Conservation (phyloP, 2,888 invertebrate genomes). For the Tholera decimalis region DNA sequence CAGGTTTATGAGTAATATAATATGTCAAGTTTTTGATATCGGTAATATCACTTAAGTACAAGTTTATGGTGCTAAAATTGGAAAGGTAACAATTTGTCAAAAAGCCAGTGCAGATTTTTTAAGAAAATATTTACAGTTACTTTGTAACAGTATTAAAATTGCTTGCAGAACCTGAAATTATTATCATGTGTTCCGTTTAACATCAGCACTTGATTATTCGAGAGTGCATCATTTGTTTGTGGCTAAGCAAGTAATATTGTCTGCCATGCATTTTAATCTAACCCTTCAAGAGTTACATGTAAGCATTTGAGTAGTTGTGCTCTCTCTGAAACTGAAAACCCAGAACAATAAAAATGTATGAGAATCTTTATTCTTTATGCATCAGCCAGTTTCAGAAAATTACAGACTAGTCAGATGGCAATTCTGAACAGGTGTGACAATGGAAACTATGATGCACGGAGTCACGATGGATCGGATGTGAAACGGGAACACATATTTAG, state of each 20-base stretch:
- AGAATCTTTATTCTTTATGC: not conserved
- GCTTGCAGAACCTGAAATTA: slow-evolving; percentile 43
- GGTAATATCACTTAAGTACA: slow-evolving; percentile 85
- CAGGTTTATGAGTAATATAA: slow-evolving; percentile 70
- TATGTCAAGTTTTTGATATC: slow-evolving; percentile 65
- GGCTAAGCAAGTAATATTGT: not conserved
- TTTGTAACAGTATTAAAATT: slow-evolving; percentile 46
- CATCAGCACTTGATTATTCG: not conserved
- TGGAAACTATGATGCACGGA: not conserved
- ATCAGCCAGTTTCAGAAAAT: not conserved
- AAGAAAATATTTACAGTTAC: slow-evolving; percentile 54
- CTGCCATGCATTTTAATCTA: not conserved
- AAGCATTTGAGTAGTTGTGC: too few relatives aligned
- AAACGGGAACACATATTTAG: slow-evolving; percentile 36
- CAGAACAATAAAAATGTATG: not conserved
- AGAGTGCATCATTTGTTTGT: not conserved
- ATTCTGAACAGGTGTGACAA: too few relatives aligned
- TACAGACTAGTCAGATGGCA: too few relatives aligned
- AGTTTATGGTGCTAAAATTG: slow-evolving; percentile 68
- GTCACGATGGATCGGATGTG: slow-evolving; percentile 1
- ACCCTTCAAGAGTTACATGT: not conserved
- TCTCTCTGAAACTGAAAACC: not conserved
- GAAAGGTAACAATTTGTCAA: slow-evolving; percentile 56
- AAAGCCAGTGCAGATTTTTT: slow-evolving; percentile 57
- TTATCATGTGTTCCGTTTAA: slow-evolving; percentile 23